Evolutionary conservation across 2,113 vertebrate species (phyloP), one percentile per base, ranked within the genome.

Genomic region (Natator depressus): DNA sequence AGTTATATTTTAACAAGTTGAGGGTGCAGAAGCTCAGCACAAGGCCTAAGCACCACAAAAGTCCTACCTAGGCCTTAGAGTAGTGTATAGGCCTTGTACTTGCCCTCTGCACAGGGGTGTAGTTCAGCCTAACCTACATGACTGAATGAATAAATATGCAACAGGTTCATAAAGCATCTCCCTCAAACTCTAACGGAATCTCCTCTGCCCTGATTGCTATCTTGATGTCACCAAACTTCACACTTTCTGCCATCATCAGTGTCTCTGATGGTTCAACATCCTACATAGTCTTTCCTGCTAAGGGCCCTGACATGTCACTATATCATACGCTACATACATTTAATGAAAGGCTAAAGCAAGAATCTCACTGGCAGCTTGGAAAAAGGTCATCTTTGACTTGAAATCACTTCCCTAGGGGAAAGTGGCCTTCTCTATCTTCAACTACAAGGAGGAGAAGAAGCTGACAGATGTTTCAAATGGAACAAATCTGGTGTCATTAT

Each of bases 241-340:
- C 38, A 84, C 62, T 24, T 53, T 1, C 0, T 2, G 31, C 91
- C 81, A 47, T 38, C 78, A 38, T 22, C 5, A 76, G 88, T 51
- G n/a, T 75, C 62, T 65, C 14, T 42, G 82, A 31, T 75, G 59
- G 19, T 57, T 51, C 69, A 62, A 31, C 53, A 83, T 3, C 84
- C 38, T 31, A 50, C 8, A 2, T 38, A 75, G 17, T 20, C 3
- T 13, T 50, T 55, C 65, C 62, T 87, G 76, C 51, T 14, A 1
- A 7, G 50, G 62, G 59, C 12, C 75, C 35, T 6, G 1, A 50
- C 8, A 1, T 0, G n/a, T 75, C 46, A 46, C 38, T 0, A 0
- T 22, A 10, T 79, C 72, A 84, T 88, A 53, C 80, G n/a, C 72
- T 76, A 10, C 0, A 0, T n/a, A 84, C 5, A 8, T 82, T 16